phyloP scores from a whole-genome alignment of 1,140 invertebrate species.

The Himalopsyche phryganea region DNA sequence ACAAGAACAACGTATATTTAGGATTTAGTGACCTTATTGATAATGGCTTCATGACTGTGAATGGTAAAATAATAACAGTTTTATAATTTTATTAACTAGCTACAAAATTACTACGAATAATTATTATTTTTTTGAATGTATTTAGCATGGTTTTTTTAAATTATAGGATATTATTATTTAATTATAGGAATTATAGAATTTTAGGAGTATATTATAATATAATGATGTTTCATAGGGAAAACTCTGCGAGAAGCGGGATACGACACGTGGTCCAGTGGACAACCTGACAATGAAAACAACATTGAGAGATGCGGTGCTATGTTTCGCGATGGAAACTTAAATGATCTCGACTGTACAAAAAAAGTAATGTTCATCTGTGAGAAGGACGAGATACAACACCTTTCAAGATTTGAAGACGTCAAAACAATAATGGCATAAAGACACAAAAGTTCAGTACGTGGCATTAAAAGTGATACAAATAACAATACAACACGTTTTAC shows the following conservation, averaged over 20 bases:
- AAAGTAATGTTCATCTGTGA: slow-evolving; percentile 39
- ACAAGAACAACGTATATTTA: slow-evolving; percentile 34
- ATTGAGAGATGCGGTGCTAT: slow-evolving; percentile 38
- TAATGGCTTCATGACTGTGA: slow-evolving; percentile 35
- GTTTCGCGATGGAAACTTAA: slow-evolving; percentile 33
- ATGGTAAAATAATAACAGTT: slow-evolving; percentile 35
- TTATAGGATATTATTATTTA: too few species aligned
- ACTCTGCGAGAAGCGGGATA: slow-evolving; percentile 38
- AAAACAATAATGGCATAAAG: too few species aligned
- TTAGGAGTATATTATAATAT: too few species aligned
- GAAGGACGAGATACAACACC: background rate
- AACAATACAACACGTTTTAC: too few species aligned
- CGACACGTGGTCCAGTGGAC: slow-evolving; percentile 35
- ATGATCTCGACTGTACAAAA: slow-evolving; percentile 37
- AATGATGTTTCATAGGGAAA: slow-evolving; percentile 34
- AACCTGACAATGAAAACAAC: slow-evolving; percentile 38
- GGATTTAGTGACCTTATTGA: slow-evolving; percentile 37
- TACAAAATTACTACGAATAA: too few species aligned
- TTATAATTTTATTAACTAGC: too few species aligned
- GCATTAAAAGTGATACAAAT: too few species aligned
- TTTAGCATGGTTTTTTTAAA: too few species aligned
- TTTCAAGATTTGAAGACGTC: too few species aligned
- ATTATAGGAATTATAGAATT: too few species aligned
- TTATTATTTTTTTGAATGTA: too few species aligned
- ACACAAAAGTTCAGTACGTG: too few species aligned